Percentiles rank a stretch among this genome's conserved stretches.
Evolutionary conservation across 2,113 vertebrate genomes (phyloP).

Genomic region (Albula glossodonta): DNA sequence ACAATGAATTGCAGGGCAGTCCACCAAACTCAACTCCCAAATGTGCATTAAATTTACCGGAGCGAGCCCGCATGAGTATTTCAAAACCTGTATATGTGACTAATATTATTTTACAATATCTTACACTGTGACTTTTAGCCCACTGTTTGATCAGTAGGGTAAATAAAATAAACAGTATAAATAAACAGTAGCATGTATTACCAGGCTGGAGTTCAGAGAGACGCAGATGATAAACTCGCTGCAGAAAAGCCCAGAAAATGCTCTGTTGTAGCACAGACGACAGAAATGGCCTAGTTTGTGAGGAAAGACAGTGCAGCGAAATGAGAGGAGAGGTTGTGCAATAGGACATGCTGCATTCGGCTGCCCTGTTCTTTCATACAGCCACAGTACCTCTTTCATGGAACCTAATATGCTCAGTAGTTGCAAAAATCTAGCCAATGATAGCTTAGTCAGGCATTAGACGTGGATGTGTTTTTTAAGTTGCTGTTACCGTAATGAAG

Average conservation of each 20-base stretch:
- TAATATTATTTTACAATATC: not conserved
- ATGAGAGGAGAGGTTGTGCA: constrained; percentile 71
- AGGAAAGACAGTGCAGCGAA: constrained; percentile 55
- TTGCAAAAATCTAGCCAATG: not conserved
- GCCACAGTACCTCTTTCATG: not conserved
- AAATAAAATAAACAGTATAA: not conserved
- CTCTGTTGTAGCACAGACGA: no score
- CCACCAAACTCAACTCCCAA: constrained; percentile 29
- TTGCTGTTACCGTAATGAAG: no score
- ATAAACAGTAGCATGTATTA: not conserved
- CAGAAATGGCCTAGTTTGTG: not conserved
- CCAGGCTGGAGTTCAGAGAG: not conserved
- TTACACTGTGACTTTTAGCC: not conserved
- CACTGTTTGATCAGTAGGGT: not conserved
- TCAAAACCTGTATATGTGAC: not conserved
- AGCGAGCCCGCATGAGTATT: not conserved
- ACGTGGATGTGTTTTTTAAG: no score
- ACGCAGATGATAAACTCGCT: no score
- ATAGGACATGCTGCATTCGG: constrained; percentile 64
- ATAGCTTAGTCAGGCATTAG: no score
- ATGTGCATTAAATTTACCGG: not conserved
- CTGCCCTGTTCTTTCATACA: constrained; percentile 38
- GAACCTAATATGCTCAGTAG: not conserved
- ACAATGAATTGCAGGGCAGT: constrained; percentile 40
- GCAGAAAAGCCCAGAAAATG: no score